Evolutionary conservation across 1,140 invertebrate species (phyloP).

Genomic region (Lucilia sericata): DNA sequence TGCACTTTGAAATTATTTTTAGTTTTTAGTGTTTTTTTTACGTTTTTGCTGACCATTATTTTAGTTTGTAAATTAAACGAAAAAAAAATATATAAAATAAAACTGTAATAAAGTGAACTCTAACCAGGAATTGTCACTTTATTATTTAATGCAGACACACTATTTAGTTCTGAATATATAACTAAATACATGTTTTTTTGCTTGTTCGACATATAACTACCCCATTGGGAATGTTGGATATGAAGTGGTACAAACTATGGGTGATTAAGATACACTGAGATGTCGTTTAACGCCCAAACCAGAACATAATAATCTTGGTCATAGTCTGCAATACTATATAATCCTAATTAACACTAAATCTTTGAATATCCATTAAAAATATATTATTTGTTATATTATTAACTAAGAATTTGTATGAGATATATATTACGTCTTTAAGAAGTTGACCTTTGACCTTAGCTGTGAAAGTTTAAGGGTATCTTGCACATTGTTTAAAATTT

Average conservation of each 20-base stretch:
- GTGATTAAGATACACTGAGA: background rate
- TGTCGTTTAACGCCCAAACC: background rate
- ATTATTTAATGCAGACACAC: slow-evolving; percentile 5
- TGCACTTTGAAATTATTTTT: background rate
- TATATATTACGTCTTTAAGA: no score
- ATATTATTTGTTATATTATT: no score
- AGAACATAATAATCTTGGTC: no score
- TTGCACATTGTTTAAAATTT: no score
- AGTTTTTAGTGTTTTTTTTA: background rate
- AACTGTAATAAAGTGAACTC: background rate
- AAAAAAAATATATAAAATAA: background rate
- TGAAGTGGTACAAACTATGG: background rate
- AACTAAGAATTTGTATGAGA: no score
- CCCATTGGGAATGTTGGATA: background rate
- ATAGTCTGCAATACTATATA: no score
- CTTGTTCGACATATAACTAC: background rate
- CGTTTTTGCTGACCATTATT: slow-evolving; percentile 19
- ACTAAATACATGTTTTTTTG: background rate
- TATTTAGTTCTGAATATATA: background rate
- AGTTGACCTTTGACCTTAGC: no score
- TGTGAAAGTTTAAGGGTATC: no score
- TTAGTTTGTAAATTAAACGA: background rate
- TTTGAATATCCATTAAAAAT: no score
- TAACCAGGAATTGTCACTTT: slow-evolving; percentile 17
- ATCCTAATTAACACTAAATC: no score